phyloP scores from a whole-genome alignment of 2,888 invertebrate genomes.

The Ochropleura leucogaster region DNA sequence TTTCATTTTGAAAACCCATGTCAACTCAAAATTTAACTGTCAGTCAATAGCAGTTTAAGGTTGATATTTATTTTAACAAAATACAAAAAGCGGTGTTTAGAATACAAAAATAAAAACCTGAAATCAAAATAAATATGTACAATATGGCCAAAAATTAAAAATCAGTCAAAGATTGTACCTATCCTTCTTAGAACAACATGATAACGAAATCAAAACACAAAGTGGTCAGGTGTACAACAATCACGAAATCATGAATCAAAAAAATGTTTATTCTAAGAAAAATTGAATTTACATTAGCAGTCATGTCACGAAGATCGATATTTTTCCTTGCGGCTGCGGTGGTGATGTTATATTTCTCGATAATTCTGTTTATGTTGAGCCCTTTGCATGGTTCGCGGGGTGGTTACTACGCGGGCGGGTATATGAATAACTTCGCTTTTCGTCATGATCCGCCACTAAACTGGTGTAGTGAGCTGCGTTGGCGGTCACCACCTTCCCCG shows the following conservation, averaged over 20 bases:
- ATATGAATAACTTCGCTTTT: constrained; percentile 77
- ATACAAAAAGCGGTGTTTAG: background rate
- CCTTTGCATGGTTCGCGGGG: constrained; percentile 79
- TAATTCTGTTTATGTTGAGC: constrained; percentile 84
- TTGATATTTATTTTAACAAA: constrained; percentile 21
- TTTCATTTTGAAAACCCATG: constrained; percentile 18
- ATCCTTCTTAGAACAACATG: constrained; percentile 35
- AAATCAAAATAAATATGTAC: background rate
- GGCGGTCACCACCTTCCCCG: constrained; percentile 84
- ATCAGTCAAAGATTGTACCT: background rate
- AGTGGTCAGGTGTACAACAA: constrained; percentile 26
- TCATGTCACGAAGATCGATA: constrained; percentile 83
- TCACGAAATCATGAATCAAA: constrained; percentile 60
- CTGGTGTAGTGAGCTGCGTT: constrained; percentile 90
- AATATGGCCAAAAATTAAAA: background rate
- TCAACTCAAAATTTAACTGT: constrained; percentile 42
- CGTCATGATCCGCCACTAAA: constrained; percentile 78
- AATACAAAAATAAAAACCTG: background rate
- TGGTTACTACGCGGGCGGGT: constrained; percentile 75
- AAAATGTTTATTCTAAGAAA: constrained; percentile 48
- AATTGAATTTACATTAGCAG: constrained; percentile 37
- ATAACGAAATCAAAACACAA: constrained; percentile 55
- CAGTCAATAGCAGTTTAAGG: constrained; percentile 44
- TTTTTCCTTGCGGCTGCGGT: constrained; percentile 80
- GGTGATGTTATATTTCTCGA: constrained; percentile 83